Base-by-base conservation (phyloP, 2,113 vertebrate species). In the Cebidichthys violaceus region DNA sequence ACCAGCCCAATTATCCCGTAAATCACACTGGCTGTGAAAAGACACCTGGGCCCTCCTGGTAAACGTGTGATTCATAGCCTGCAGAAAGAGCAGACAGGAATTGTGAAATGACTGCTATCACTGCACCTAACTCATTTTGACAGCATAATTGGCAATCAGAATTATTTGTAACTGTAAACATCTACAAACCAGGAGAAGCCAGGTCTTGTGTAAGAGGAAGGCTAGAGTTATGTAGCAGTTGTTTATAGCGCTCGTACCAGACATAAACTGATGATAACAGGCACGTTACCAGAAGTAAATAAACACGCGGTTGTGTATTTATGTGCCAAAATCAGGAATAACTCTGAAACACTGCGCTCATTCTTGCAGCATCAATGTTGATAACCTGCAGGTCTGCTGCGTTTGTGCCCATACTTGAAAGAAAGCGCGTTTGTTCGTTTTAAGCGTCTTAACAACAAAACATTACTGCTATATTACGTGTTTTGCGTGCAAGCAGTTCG, bases 21-120 rank as follows among this genome's bases (percentile, higher is more conserved):
- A 90, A 88, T 86, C 78, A 62, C 67, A 43, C 24, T 11, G 65
- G 47, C 41, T 74, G 86, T 43, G 59, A 60, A 70, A 73, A 69
- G 43, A 13, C 84, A 41, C 66, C 82, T 75, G 82, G 82, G 74
- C 47, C 81, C 22, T 33, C 5, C 68, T 52, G 47, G 74, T 88
- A 79, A 85, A 87, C 57, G 13, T 33, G 82, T 50, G 11, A 8
- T 69, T 50, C 31, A 9, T 9, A 1, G 14, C 41, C 75, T 52
- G 75, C 64, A 78, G 70, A 79, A 60, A 24, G 14, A 39, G 27
- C 35, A 37, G 71, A 81, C 83, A 77, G 20, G 45, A 24, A 11
- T 3, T n/a, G 2, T 0, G 35, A 77, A 27, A 0, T 15, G 37
- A 50, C 50, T 20, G 20, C 13, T 11, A n/a, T 47, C 18, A 0